Base-by-base conservation (phyloP, 2,888 invertebrate genomes). In the Xestia c-nigrum region DNA sequence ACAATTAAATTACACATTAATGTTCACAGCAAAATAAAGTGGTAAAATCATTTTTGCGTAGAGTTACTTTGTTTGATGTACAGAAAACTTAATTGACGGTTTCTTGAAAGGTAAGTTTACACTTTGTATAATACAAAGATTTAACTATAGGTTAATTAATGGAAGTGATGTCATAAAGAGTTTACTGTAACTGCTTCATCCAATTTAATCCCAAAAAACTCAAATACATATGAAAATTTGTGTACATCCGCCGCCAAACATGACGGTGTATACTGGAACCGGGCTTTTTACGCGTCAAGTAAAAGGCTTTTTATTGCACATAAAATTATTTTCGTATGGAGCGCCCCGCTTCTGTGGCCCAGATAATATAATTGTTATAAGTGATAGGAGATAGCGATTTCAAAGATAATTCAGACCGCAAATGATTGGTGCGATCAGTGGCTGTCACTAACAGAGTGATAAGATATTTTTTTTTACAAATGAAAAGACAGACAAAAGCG, bases 261-360 rank as follows among this genome's bases (percentile, higher is more conserved):
- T 84, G 84, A 85, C 74, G 68, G 72, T 80, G 78, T 85, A 78
- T 75, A 81, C 82, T 84, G 84, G 80, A 81, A 82, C 72, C 65
- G 81, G 81, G 81, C 64, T 90, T 92, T 93, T 91, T 92, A 90
- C 89, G 92, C 84, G 87, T 80, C 83, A 83, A 92, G 92, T 94
- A 93, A 94, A 93, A 94, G 94, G 91, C 88, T 92, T 94, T 94
- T 94, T 94, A 94, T 93, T 90, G 88, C 92, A 91, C 94, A 93
- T 94, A 93, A 94, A 94, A 93, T 93, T 94, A 94, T 94, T 94
- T 94, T 94, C 85, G 93, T 93, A 91, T 90, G 87, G 88, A 88
- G 87, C 89, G 82, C 87, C 85, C 80, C 83, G 86, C 84, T 87
- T 89, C 90, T 89, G 89, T 86, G 85, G 85, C 74, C 82, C 88